Percentiles rank a stretch among this genome's conserved stretches.
These are phyloP conservation scores for Microplitis mediator DNA, from an alignment of 1,140 invertebrate species.

Conservation along the genomic window DNA sequence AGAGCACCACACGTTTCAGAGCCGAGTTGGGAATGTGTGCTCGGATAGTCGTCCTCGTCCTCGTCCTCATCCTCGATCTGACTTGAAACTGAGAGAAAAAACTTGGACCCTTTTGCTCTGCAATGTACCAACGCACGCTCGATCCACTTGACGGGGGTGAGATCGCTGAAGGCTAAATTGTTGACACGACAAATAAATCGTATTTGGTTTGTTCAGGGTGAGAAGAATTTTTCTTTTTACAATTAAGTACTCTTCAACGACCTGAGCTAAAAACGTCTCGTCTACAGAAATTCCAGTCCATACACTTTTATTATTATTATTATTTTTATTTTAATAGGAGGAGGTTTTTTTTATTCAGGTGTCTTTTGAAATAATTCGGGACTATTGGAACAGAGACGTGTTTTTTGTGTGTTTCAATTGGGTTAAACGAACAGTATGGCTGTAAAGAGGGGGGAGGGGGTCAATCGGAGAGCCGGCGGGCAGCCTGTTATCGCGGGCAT, in stretches of 20 bases:
- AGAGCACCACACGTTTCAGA: no score
- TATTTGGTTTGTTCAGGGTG: conserved; percentile 39
- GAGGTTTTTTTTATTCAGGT: no score
- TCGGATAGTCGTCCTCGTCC: neutral
- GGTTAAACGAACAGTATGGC: neutral
- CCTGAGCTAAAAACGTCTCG: neutral
- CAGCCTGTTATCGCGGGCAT: conserved; percentile 54
- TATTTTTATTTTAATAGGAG: no score
- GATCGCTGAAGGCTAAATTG: conserved; percentile 52
- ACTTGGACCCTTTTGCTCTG: neutral
- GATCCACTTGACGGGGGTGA: neutral
- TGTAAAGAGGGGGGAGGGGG: neutral
- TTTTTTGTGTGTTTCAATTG: no score
- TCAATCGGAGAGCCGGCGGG: neutral
- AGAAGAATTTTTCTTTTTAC: conserved; percentile 14
- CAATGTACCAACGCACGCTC: neutral
- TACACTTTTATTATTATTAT: no score
- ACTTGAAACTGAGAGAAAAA: conserved; percentile 20
- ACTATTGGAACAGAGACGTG: no score
- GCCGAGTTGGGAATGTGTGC: no score
- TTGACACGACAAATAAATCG: conserved; percentile 61
- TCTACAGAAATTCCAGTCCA: no score
- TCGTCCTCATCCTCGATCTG: neutral
- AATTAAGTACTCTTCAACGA: neutral
- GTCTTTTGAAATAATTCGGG: no score